Evolutionary conservation across 2,113 vertebrate species (phyloP).

Genomic region (Dasyornis broadbenti): DNA sequence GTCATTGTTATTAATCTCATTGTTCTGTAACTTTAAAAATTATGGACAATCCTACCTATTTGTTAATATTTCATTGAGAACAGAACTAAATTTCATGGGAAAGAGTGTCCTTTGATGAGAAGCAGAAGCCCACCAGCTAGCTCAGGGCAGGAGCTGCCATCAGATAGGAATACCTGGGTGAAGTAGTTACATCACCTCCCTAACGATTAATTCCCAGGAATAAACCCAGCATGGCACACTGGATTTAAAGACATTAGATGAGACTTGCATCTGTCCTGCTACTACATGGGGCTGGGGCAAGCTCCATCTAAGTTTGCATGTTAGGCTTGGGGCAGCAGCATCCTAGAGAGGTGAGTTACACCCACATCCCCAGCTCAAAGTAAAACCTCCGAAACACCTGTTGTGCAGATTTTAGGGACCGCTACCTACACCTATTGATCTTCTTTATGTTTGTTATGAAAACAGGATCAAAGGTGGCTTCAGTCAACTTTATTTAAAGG

Average conservation of each 20-base stretch:
- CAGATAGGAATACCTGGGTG: background rate
- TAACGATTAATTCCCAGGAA: background rate
- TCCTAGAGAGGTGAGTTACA: background rate
- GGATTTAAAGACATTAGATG: background rate
- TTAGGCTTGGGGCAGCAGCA: background rate
- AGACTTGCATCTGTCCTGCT: fast-evolving
- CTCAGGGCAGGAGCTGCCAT: background rate
- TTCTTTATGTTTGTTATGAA: background rate
- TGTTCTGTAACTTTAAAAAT: background rate
- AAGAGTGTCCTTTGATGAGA: background rate
- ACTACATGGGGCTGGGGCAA: fast-evolving
- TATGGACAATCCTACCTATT: background rate
- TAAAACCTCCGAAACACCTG: background rate
- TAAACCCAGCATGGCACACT: background rate
- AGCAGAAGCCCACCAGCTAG: background rate
- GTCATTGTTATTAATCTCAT: background rate
- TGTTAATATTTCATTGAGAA: background rate
- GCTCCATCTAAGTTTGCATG: background rate
- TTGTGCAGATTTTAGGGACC: background rate
- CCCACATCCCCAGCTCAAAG: background rate
- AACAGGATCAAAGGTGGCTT: background rate
- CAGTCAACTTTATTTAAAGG: background rate
- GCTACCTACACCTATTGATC: background rate
- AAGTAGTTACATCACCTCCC: background rate
- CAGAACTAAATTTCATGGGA: background rate